These are phyloP conservation scores for Magallana nippona DNA, from an alignment of 2,888 invertebrate genomes.

Conservation along the genomic window DNA sequence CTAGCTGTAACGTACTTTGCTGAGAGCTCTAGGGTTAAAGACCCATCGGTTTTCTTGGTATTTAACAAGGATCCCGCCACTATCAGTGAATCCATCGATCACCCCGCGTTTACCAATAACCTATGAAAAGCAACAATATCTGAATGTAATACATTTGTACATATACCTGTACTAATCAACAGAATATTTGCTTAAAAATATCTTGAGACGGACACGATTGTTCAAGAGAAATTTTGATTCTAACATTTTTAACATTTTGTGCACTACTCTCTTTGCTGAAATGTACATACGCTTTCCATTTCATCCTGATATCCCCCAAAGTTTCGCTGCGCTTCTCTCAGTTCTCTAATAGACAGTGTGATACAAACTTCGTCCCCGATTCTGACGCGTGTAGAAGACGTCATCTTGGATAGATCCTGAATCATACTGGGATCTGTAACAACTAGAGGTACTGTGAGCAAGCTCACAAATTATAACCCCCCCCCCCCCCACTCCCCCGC, in stretches of 20 bases:
- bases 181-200: too few relatives aligned
- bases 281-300: slow-evolving; percentile 39
- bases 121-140: slow-evolving; percentile 78
- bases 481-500: too few relatives aligned
- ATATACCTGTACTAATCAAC: too few relatives aligned
- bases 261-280: too few relatives aligned
- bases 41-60: slow-evolving; percentile 91
- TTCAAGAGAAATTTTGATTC: too few relatives aligned
- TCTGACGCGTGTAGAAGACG: slow-evolving; percentile 81
- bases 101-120: slow-evolving; percentile 85
- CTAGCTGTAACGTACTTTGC: slow-evolving; percentile 82
- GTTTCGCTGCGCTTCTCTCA: slow-evolving; percentile 89
- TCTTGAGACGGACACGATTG: too few relatives aligned
- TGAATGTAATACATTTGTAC: neutral
- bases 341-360: slow-evolving; percentile 85
- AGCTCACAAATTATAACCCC: too few relatives aligned
- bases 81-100: slow-evolving; percentile 90
- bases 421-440: slow-evolving; percentile 22
- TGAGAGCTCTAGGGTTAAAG: slow-evolving; percentile 88
- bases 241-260: too few relatives aligned
- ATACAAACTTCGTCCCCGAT: slow-evolving; percentile 92
- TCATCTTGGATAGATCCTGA: neutral
- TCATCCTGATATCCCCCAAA: slow-evolving; percentile 88
- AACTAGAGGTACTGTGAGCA: too few relatives aligned
- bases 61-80: slow-evolving; percentile 89